These are phyloP conservation scores for Parazoanthus atlanticus DNA, from an alignment of 92 coral and sea anemone genomes.

Conservation along the genomic window DNA sequence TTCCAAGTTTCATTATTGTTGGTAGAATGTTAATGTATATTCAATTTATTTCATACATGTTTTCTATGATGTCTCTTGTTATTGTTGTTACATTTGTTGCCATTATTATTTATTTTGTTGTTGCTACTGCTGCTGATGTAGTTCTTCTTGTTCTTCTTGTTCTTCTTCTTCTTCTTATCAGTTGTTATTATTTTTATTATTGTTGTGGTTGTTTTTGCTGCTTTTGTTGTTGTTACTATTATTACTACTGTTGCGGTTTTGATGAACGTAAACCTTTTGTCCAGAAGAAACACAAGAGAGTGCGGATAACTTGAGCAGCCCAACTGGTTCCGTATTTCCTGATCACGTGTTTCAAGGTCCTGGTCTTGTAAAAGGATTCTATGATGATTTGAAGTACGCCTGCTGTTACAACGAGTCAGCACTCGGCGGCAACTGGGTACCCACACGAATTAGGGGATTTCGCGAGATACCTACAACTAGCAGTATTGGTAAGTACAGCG, in stretches of 20 bases:
- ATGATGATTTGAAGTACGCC: not conserved
- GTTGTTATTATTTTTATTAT: not conserved
- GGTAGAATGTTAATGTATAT: too few relatives aligned
- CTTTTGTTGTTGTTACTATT: not conserved
- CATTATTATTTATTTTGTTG: too few relatives aligned
- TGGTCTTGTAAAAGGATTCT: slow-evolving; percentile 8
- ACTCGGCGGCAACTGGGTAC: not conserved
- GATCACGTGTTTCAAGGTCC: not conserved
- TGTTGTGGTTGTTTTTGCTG: not conserved
- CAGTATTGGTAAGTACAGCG: not conserved
- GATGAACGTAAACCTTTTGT: not conserved
- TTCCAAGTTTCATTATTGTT: too few relatives aligned
- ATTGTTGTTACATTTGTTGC: too few relatives aligned
- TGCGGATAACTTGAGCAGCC: not conserved
- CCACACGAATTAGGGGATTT: not conserved
- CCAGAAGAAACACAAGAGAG: not conserved
- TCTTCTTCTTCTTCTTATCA: not conserved
- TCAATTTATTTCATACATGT: too few relatives aligned
- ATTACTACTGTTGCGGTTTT: not conserved
- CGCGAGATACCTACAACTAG: not conserved
- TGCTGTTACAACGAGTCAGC: not conserved
- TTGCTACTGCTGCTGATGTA: too few relatives aligned
- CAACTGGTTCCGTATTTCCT: not conserved
- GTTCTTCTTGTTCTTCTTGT: not conserved
- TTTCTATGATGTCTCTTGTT: too few relatives aligned